These are phyloP conservation scores for Oegoconia quadripuncta DNA, from an alignment of 2,888 invertebrate species.

Conservation along the genomic window DNA sequence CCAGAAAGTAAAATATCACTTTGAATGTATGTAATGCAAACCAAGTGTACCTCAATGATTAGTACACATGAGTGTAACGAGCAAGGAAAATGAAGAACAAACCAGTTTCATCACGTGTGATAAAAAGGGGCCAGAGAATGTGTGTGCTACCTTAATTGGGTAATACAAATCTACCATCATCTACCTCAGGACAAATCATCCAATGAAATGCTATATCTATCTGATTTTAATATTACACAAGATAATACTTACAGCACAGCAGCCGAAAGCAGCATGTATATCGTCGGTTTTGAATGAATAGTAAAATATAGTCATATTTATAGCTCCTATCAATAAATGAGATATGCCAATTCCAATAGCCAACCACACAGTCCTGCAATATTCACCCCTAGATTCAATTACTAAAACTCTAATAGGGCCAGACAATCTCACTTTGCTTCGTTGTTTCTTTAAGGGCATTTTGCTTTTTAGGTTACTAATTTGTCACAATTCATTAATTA, in stretches of 20 bases:
- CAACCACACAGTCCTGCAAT: conserved; percentile 34
- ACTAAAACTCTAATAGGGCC: conserved; percentile 31
- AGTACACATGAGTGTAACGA: too few species aligned
- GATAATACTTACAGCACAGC: conserved; percentile 32
- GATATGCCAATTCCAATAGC: conserved; percentile 31
- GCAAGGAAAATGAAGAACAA: too few species aligned
- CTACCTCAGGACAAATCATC: too few species aligned
- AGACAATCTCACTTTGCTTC: conserved; percentile 15
- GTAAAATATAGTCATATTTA: conserved; percentile 30
- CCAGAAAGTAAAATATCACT: too few species aligned
- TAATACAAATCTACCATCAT: too few species aligned
- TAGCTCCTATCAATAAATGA: conserved; percentile 37
- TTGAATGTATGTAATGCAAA: too few species aligned
- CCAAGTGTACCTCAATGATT: too few species aligned
- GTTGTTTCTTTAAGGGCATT: neutral
- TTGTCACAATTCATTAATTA: too few species aligned
- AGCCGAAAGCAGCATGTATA: conserved; percentile 31
- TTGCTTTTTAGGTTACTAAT: conserved; percentile 7
- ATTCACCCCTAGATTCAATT: conserved; percentile 31
- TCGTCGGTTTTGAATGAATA: conserved; percentile 29
- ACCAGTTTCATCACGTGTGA: too few species aligned
- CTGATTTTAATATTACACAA: neutral
- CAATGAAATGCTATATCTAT: neutral
- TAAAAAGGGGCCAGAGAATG: too few species aligned
- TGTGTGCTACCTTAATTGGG: too few species aligned